phyloP scores from a whole-genome alignment of 2,797 vertebrate genomes.

The Cyprinodon diabolis region DNA sequence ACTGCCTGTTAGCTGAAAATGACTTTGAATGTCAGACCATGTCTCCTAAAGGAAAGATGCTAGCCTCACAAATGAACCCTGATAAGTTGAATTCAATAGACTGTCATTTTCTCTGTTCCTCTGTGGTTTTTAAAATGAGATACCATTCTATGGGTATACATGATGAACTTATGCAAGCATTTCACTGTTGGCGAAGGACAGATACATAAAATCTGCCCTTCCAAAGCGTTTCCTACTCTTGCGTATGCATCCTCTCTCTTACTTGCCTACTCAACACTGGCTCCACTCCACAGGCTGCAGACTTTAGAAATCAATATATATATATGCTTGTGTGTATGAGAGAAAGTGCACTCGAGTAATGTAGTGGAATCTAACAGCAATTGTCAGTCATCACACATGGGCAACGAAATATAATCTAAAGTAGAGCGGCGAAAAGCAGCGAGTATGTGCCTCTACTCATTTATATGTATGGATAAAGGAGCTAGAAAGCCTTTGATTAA shows the following conservation, averaged over 20 bases:
- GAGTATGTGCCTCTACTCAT: conserved; percentile 22
- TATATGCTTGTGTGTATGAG: conserved; percentile 23
- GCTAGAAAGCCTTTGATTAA: conserved; percentile 61
- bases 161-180: conserved; percentile 4
- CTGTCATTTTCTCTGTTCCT: background rate
- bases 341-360: conserved; percentile 41
- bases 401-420: conserved; percentile 44
- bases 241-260: conserved; percentile 16
- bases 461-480: conserved; percentile 21
- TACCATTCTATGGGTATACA: conserved; percentile 22
- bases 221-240: conserved; percentile 10
- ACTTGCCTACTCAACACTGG: conserved; percentile 35
- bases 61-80: no score
- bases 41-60: no score
- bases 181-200: background rate
- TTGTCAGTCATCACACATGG: conserved; percentile 65
- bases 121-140: conserved; percentile 20
- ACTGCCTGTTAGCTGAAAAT: no score
- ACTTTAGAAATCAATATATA: conserved; percentile 63
- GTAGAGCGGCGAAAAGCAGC: conserved; percentile 35
- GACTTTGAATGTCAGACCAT: no score
- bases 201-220: conserved; percentile 29
- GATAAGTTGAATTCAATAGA: background rate
- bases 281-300: conserved; percentile 53
- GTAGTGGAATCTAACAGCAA: conserved; percentile 64